Percentiles rank a stretch among this genome's conserved stretches.
These are phyloP conservation scores for Drosophila guanche DNA, from an alignment of 1,140 invertebrate genomes.

Conservation along the genomic window DNA sequence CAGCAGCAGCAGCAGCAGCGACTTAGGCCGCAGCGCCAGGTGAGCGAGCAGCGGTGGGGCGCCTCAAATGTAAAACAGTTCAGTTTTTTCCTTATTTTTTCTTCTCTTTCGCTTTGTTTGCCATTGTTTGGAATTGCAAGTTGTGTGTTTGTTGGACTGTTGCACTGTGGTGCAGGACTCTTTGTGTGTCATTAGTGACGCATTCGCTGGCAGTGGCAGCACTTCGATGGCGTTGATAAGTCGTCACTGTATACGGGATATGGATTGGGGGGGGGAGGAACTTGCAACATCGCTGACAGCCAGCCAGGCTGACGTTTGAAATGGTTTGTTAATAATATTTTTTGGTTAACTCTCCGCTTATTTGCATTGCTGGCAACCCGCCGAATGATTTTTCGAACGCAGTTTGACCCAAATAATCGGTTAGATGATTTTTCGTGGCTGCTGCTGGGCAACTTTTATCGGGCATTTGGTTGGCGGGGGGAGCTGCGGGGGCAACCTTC, in stretches of 20 bases:
- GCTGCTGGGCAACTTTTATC: slow-evolving; percentile 55
- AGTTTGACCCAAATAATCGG: slow-evolving; percentile 67
- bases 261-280: slow-evolving; percentile 16
- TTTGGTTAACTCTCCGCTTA: slow-evolving; percentile 18
- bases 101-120: slow-evolving; percentile 14
- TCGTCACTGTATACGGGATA: slow-evolving; percentile 21
- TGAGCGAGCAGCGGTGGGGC: slow-evolving; percentile 33
- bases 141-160: slow-evolving; percentile 21
- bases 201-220: slow-evolving; percentile 16
- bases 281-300: slow-evolving; percentile 56
- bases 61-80: slow-evolving; percentile 72
- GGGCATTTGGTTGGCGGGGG: too few species aligned
- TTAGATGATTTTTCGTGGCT: slow-evolving; percentile 66
- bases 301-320: slow-evolving; percentile 42
- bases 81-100: slow-evolving; percentile 46
- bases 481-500: slow-evolving; percentile 30
- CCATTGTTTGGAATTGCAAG: slow-evolving; percentile 4
- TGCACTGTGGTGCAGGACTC: slow-evolving; percentile 28
- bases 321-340: slow-evolving; percentile 62
- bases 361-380: slow-evolving; percentile 24
- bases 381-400: slow-evolving; percentile 45
- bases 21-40: slow-evolving; percentile 21
- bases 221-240: slow-evolving; percentile 50
- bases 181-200: slow-evolving; percentile 58
- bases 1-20: slow-evolving; percentile 19